A percentile compares a stretch with the other conserved stretches of the same genome.
Conservation (phyloP, 2,888 invertebrate species). For the Oscheius sp. region DNA sequence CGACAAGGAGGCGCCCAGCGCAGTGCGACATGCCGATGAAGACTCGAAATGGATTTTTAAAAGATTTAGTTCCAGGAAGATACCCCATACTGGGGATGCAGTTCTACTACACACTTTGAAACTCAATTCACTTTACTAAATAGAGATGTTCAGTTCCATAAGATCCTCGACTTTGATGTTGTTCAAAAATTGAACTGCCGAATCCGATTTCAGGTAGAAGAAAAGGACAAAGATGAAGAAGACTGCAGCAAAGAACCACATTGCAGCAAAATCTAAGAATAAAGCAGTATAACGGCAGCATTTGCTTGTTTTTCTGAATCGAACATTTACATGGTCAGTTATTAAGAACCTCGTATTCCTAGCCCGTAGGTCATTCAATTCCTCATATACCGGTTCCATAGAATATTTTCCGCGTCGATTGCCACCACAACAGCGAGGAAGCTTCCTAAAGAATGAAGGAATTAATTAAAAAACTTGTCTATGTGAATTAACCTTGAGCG, state of each 20-base stretch:
- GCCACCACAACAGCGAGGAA: slow-evolving; percentile 30
- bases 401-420: slow-evolving; percentile 47
- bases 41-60: no score
- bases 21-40: no score
- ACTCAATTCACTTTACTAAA: slow-evolving; percentile 5
- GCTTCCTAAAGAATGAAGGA: background rate
- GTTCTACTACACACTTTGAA: no score
- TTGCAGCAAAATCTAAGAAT: slow-evolving; percentile 47
- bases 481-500: slow-evolving; percentile 39
- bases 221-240: slow-evolving; percentile 42
- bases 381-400: slow-evolving; percentile 64
- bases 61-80: no score
- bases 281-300: slow-evolving; percentile 57
- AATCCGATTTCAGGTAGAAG: slow-evolving; percentile 36
- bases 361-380: slow-evolving; percentile 61
- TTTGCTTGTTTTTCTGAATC: slow-evolving; percentile 48
- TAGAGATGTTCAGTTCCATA: slow-evolving; percentile 22
- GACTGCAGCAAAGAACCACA: slow-evolving; percentile 43
- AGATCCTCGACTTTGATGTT: slow-evolving; percentile 41
- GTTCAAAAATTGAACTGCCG: slow-evolving; percentile 39
- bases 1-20: no score
- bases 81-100: no score
- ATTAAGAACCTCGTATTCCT: slow-evolving; percentile 53
- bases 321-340: slow-evolving; percentile 4
- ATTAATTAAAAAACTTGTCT: slow-evolving; percentile 8